Evolutionary conservation across 30 jellyfish, hydroid and myxozoan species (phyloP), one percentile per base, ranked within the genome.

Genomic region (Hydractinia echinata): DNA sequence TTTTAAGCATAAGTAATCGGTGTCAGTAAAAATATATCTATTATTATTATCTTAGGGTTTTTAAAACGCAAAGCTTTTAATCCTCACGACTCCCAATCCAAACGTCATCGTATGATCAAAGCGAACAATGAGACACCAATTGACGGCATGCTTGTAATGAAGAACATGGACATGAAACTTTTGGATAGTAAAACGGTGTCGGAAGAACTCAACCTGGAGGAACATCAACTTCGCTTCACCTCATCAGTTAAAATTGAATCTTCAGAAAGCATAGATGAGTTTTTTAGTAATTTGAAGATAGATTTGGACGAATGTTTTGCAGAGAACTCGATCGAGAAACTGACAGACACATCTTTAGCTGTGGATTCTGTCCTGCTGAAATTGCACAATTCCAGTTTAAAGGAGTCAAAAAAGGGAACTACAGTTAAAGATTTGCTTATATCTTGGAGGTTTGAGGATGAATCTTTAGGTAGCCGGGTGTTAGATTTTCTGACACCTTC

Each of bases 181-280:
- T 4, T 82, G 7, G 89, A 51, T 16, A 44, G 19, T 8, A 54
- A 82, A 5, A 44, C 49, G 5, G 89, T 77, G 8, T 55, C 89
- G 10, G 51, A 68, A 11, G 86, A 69, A 72, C 86, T 82, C 53
- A 71, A 88, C 53, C 82, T 87, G 64, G 95, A 79, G 54, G 99
- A 87, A 58, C 99, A 93, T 62, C 91, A 79, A 62, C 91, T 93
- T 50, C 71, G 99, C 55, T 93, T 93, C 72, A 93, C 99, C 48
- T 93, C 99, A 11, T 88, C 96, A 8, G 95, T 93, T 6, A 76
- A 90, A 20, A 51, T 93, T 8, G 95, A 84, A 56, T 64, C 95
- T 6, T 60, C 82, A 76, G 96, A 88, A 69, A 70, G 89, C 10
- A 74, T 79, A 9, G 96, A 93, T 7, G 89, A 77, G 52, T 81